A percentile compares a stretch with the other conserved stretches of the same genome.
phyloP scores from a whole-genome alignment of 1,140 invertebrate genomes.

The Megalonaias nervosa region DNA sequence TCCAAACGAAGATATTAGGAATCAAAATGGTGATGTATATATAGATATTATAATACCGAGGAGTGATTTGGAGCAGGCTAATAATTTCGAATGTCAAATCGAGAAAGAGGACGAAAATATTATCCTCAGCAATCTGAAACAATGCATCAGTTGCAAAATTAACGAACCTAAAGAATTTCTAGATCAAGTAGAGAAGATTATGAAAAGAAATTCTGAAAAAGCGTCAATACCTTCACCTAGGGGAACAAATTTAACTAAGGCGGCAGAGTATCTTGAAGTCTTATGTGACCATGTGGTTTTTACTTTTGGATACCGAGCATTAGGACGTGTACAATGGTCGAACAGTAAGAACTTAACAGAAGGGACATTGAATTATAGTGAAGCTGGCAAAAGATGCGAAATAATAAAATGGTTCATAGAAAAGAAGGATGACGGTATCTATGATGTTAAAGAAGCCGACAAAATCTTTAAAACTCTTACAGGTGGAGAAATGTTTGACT shows the following conservation, averaged over 20 bases:
- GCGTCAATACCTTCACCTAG: too few species aligned
- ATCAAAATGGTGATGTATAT: not conserved
- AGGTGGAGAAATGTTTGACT: not conserved
- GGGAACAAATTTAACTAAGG: not conserved
- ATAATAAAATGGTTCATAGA: constrained; percentile 5
- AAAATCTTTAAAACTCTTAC: not conserved
- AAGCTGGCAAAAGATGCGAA: constrained; percentile 6
- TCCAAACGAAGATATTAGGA: too few species aligned
- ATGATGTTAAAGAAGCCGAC: not conserved
- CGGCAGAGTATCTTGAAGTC: not conserved
- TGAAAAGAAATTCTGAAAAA: not conserved
- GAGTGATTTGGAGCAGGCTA: too few species aligned
- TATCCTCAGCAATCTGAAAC: too few species aligned
- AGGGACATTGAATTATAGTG: constrained; percentile 9
- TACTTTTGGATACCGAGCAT: constrained; percentile 4
- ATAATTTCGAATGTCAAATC: too few species aligned
- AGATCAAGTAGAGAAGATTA: not conserved
- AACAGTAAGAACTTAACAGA: not conserved
- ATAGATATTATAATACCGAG: not conserved
- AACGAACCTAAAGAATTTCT: not conserved
- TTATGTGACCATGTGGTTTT: not conserved
- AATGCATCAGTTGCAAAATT: too few species aligned
- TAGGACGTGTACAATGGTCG: constrained; percentile 17
- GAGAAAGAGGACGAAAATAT: too few species aligned
- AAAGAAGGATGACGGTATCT: not conserved